Conservation (phyloP, 2,797 vertebrate genomes). For the Perdix hodgsoniae region DNA sequence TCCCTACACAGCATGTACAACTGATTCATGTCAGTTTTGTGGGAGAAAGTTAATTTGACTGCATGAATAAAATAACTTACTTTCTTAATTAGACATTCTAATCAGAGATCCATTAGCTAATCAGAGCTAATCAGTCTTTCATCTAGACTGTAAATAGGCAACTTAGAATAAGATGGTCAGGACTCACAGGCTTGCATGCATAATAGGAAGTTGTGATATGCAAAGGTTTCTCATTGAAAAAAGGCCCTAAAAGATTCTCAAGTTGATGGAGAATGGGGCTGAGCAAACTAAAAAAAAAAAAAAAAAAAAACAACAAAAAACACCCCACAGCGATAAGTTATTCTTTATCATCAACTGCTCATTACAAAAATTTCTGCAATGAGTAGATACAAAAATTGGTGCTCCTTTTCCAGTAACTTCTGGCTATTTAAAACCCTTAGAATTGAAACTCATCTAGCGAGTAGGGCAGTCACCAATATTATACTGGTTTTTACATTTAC, state of each 20-base stretch:
- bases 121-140: slow-evolving; percentile 82
- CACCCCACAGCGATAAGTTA: neutral
- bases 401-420: neutral
- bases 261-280: neutral
- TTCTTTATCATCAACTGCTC: neutral
- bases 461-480: neutral
- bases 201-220: slow-evolving; percentile 56
- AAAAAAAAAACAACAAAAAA: too few relatives aligned
- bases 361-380: neutral
- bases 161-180: slow-evolving; percentile 73
- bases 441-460: neutral
- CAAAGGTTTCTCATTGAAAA: slow-evolving; percentile 4
- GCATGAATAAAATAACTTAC: slow-evolving; percentile 82
- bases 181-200: slow-evolving; percentile 66
- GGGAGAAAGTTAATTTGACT: slow-evolving; percentile 77
- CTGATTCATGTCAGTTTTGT: slow-evolving; percentile 65
- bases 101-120: slow-evolving; percentile 83
- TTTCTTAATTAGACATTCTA: slow-evolving; percentile 82
- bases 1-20: slow-evolving; percentile 34
- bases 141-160: slow-evolving; percentile 78
- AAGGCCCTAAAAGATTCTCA: neutral
- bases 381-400: fast-evolving
- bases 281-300: neutral
- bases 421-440: neutral
- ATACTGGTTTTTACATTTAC: neutral